These are phyloP conservation scores for Eustalomyia histrio DNA, from an alignment of 2,888 invertebrate genomes.

Conservation along the genomic window DNA sequence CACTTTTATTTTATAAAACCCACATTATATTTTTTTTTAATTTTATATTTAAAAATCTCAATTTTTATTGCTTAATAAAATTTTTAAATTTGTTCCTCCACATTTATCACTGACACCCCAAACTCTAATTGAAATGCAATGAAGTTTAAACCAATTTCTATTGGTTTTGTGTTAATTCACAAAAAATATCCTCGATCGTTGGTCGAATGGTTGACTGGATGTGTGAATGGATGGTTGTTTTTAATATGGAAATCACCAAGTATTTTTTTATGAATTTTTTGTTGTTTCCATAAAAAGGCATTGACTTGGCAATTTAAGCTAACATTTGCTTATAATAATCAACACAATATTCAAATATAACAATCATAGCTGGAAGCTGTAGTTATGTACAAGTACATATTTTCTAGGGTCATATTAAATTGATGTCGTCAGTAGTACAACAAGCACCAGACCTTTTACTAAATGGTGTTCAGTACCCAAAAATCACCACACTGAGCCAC, in stretches of 20 bases:
- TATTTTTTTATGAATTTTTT: background rate
- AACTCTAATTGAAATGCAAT: constrained; percentile 41
- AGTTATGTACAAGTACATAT: background rate
- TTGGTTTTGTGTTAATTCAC: constrained; percentile 34
- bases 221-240: background rate
- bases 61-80: background rate
- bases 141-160: constrained; percentile 36
- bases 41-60: background rate
- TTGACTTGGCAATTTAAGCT: constrained; percentile 27
- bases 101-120: background rate
- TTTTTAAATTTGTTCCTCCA: constrained; percentile 1
- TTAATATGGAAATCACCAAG: background rate
- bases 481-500: background rate
- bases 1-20: too few relatives aligned
- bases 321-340: constrained; percentile 49
- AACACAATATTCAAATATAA: constrained; percentile 45
- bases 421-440: constrained; percentile 6
- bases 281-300: background rate
- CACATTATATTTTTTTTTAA: too few relatives aligned
- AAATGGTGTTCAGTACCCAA: constrained; percentile 2
- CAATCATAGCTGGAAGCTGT: constrained; percentile 9
- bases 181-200: background rate
- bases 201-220: background rate
- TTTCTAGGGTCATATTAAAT: constrained; percentile 6
- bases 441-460: background rate